phyloP scores from a whole-genome alignment of 2,113 vertebrate genomes.

The Campylomormyrus tamandua region DNA sequence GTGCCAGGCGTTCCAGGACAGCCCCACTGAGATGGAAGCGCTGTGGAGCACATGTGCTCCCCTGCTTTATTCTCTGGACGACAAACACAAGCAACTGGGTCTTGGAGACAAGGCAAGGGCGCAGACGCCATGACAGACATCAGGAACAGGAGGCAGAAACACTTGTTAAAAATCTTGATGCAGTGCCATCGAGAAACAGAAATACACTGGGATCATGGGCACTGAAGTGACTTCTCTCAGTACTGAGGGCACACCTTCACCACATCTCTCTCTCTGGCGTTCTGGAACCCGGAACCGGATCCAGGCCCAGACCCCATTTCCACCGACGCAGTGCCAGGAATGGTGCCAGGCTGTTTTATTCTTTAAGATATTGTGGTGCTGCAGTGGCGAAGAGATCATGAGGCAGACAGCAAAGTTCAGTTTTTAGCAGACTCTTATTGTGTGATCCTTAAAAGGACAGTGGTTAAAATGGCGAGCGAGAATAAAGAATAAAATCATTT shows the following conservation, averaged over 20 bases:
- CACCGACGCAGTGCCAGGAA: neutral
- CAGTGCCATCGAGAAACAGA: neutral
- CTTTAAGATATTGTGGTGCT: too few species aligned
- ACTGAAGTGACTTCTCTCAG: neutral
- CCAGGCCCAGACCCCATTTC: neutral
- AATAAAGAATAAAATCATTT: neutral
- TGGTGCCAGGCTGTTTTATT: neutral
- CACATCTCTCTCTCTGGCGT: neutral
- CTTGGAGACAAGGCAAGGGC: slow-evolving; percentile 68
- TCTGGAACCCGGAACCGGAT: neutral
- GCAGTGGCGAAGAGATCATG: neutral
- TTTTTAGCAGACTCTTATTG: neutral
- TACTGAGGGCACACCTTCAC: neutral
- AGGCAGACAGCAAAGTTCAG: neutral
- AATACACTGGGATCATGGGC: neutral
- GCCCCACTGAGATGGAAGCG: slow-evolving; percentile 57
- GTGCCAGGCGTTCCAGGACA: slow-evolving; percentile 68
- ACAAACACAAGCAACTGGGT: slow-evolving; percentile 74
- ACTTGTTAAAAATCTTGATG: neutral
- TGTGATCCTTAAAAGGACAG: neutral
- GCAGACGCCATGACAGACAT: neutral
- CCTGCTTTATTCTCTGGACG: slow-evolving; percentile 73
- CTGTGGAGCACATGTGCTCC: slow-evolving; percentile 71
- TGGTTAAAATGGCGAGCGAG: neutral
- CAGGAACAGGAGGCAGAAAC: neutral